Conservation (phyloP, 30 jellyfish, hydroid and myxozoan genomes). For the Cassiopea andromeda region DNA sequence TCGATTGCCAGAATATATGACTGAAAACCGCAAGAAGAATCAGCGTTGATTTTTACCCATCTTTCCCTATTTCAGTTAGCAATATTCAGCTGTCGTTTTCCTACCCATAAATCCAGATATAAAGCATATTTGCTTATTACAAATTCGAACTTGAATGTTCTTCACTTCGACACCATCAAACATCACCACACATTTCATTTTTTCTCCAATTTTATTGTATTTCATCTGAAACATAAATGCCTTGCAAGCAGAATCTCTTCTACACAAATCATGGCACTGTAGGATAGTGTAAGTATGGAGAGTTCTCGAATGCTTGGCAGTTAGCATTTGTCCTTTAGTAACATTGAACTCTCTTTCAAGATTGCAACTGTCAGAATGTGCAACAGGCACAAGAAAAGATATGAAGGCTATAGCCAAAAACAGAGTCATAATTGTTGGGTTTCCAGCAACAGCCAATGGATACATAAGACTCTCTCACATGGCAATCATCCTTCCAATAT, state of each 20-base stretch:
- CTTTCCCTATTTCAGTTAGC: neutral
- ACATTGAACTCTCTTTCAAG: neutral
- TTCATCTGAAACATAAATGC: conserved; percentile 12
- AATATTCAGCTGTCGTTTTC: neutral
- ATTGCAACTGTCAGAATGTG: neutral
- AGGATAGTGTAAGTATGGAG: neutral
- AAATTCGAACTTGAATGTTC: neutral
- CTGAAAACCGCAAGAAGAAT: too few species aligned
- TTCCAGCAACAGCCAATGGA: neutral
- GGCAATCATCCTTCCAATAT: too few species aligned
- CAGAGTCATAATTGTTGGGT: neutral
- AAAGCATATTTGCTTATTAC: neutral
- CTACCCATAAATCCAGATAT: neutral
- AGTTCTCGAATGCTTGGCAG: neutral
- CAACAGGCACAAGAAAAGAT: neutral
- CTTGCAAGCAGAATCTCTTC: neutral
- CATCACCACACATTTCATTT: neutral
- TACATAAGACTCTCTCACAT: too few species aligned
- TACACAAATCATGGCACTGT: conserved; percentile 6
- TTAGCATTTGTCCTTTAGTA: neutral
- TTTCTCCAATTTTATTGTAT: neutral
- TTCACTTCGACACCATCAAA: neutral
- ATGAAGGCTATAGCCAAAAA: neutral
- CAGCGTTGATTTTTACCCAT: too few species aligned
- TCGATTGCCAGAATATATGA: too few species aligned